Evolutionary conservation across 2,888 invertebrate genomes (phyloP), one percentile per base, ranked within the genome.

Genomic region (Oscheius sp.): DNA sequence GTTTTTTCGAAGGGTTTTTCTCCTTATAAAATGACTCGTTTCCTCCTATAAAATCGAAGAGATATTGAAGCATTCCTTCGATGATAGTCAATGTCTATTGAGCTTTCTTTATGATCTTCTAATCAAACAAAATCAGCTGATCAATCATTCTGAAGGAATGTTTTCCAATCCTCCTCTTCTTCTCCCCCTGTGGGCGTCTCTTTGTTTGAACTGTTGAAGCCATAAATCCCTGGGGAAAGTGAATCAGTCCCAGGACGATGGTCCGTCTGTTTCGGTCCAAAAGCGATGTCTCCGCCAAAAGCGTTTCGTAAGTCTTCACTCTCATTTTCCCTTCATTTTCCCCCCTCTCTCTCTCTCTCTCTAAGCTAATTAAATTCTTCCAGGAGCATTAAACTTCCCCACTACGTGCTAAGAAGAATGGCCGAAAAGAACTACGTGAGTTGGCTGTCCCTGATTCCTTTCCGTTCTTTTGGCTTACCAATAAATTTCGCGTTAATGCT

Each of bases 321-420:
- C 2, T 17, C 20, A 3, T 34, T 39, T 31, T 48, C 12, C 17
- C 34, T 29, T 48, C 39, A 53, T n/a, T 65, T n/a, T 53, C 31
- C 27, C 25, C 6, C 12, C 17, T 46, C 3, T 63, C 20, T 25
- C 10, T 25, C 6, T 64, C 12, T 27, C 46, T 5, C 8, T 65
- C 33, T 37, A 33, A 17, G 27, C 10, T 29, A 34, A 42, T 8
- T 53, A 23, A 15, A 34, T 37, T 17, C 10, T 61, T 68, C 25
- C 61, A 68, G 68, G 46, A 68, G 68, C 37, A 48, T 68, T 17
- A 58, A 61, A 33, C 61, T 68, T 23, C 68, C 68, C 27, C 39
- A 42, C 27, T 31, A 61, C 68, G 20, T 68, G n/a, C 17, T 29
- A 27, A 27, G 17, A 57, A 45, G 33, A 23, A 68, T 42, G 55